Conservation (phyloP, 2,113 vertebrate species). For the Eurypyga helias region DNA sequence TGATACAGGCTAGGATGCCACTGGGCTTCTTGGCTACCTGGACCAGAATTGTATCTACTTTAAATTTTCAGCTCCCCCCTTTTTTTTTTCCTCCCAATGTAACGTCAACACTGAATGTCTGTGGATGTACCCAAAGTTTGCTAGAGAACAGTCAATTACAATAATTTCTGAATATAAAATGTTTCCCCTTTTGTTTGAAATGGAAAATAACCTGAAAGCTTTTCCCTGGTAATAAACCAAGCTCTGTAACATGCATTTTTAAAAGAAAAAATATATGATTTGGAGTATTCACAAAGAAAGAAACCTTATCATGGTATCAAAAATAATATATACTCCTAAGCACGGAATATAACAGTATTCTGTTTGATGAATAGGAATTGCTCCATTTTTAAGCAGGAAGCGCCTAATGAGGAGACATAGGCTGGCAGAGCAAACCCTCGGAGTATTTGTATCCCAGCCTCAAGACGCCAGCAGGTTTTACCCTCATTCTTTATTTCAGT, state of each 20-base stretch:
- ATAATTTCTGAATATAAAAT: not conserved
- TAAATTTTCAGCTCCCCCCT: not conserved
- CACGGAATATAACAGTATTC: not conserved
- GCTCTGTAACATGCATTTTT: not conserved
- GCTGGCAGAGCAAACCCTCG: not conserved
- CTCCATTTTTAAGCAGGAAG: not conserved
- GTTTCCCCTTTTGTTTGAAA: conserved; percentile 9
- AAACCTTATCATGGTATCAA: not conserved
- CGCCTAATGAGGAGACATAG: not conserved
- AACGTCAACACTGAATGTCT: not conserved
- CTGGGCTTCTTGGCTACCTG: too few species aligned
- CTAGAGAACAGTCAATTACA: not conserved
- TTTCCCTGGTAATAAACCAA: not conserved
- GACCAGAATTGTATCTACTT: not conserved
- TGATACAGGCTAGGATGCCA: too few species aligned
- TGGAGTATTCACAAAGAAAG: not conserved
- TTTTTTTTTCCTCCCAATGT: not conserved
- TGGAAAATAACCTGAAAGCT: not conserved
- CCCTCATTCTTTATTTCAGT: not conserved
- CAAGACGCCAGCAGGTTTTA: conserved; percentile 7
- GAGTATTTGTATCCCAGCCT: not conserved
- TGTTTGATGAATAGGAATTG: not conserved
- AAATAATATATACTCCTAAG: not conserved
- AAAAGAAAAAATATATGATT: not conserved
- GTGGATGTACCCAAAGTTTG: not conserved